Base-by-base conservation (phyloP, 2,888 invertebrate species). In the Lathronympha strigana region DNA sequence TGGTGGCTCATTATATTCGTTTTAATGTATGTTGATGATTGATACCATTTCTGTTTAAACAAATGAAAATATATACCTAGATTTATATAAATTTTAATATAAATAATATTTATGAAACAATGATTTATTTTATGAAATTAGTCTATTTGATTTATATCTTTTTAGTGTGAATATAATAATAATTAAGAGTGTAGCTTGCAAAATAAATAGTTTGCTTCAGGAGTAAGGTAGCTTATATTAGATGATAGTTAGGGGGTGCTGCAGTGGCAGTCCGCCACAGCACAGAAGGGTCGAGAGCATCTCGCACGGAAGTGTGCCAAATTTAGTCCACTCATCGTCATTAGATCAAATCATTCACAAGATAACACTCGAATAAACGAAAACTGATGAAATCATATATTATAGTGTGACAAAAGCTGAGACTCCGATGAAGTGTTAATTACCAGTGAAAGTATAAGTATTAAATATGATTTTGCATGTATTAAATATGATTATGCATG, bases 111-210 rank as follows among this genome's bases (percentile, higher is more conserved):
- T 87, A 86, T 85, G 78, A 74, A 79, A 72, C 76, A 79, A 79
- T 77, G 78, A 76, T 71, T 86, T 85, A 82, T 83, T 83, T 81
- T 81, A 83, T 76, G 71, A 78, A 78, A 78, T 76, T 87, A 84
- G 85, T 86, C 82, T 78, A 84, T 84, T 87, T 77, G 81, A 86
- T 82, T 87, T 86, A 84, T 85, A 81, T 84, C 84, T 86, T 86
- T 83, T 83, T 84, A 83, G 84, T 80, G 84, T 84, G 76, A 84
- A 85, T 86, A 79, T 83, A 83, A 82, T 86, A 76, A 78, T 83
- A 76, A 79, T 83, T 83, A 84, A 81, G 81, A 69, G 73, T 76
- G 72, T 78, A 80, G 76, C 77, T 75, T 75, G 76, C 76, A 79
- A 77, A 76, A 74, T 79, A 79, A 75, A 72, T 75, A 68, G 67